Conservation (phyloP, 2,888 invertebrate genomes). For the Sphaerophoria taeniata region DNA sequence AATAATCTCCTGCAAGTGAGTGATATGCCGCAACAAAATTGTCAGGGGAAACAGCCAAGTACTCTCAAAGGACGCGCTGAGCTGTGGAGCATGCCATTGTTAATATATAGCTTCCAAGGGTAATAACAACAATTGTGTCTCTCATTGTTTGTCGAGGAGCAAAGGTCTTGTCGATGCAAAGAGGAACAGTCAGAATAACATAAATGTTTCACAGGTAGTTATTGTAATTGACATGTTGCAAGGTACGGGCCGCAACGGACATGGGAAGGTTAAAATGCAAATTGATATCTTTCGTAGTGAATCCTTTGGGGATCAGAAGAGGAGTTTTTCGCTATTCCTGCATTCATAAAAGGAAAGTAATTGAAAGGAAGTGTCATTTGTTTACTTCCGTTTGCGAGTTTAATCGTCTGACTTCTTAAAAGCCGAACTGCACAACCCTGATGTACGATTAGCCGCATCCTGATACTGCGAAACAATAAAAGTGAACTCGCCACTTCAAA, state of each 20-base stretch:
- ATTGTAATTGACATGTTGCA: constrained; percentile 52
- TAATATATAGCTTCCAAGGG: constrained; percentile 14
- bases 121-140: constrained; percentile 46
- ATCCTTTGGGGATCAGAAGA: constrained; percentile 14
- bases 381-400: neutral
- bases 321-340: neutral
- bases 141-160: constrained; percentile 36
- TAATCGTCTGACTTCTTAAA: constrained; percentile 16
- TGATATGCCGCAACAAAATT: constrained; percentile 48
- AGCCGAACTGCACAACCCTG: constrained; percentile 10
- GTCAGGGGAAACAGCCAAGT: neutral
- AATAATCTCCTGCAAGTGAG: constrained; percentile 56
- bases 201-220: constrained; percentile 48
- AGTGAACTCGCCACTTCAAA: neutral
- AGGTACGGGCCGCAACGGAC: constrained; percentile 12
- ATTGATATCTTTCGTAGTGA: no score
- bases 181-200: neutral
- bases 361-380: constrained; percentile 26
- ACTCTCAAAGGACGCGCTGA: constrained; percentile 49
- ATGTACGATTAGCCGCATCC: constrained; percentile 52
- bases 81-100: constrained; percentile 20
- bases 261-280: no score
- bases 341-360: constrained; percentile 16
- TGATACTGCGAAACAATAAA: constrained; percentile 1
- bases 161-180: neutral